Percentiles rank a stretch among this genome's conserved stretches.
phyloP scores from a whole-genome alignment of 1,140 invertebrate species.

The Hestina assimilis region DNA sequence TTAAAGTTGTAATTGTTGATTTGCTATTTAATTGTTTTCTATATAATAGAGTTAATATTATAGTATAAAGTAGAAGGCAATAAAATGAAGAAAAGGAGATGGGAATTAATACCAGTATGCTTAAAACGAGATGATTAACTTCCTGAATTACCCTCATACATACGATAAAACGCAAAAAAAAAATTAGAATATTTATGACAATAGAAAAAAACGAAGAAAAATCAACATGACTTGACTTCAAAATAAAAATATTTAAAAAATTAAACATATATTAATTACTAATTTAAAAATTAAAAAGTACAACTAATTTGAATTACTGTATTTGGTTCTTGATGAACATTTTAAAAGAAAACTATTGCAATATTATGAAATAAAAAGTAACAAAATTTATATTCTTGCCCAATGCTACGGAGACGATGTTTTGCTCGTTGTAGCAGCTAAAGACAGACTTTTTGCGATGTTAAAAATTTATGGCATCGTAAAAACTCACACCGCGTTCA shows the following conservation, averaged over 20 bases:
- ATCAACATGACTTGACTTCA: not conserved
- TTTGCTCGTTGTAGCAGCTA: constrained; percentile 37
- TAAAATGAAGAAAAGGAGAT: constrained; percentile 6
- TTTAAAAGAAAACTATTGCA: not conserved
- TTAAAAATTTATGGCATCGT: constrained; percentile 72
- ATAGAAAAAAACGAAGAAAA: not conserved
- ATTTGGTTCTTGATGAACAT: not conserved
- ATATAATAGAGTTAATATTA: not conserved
- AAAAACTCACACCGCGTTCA: constrained; percentile 56
- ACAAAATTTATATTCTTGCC: constrained; percentile 27
- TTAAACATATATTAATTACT: no score
- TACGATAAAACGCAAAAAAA: constrained; percentile 5
- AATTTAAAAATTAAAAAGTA: no score
- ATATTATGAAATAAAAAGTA: not conserved
- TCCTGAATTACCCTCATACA: constrained; percentile 12
- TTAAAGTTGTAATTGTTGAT: no score
- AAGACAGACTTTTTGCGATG: constrained; percentile 60
- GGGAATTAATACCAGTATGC: constrained; percentile 6
- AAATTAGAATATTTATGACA: constrained; percentile 2
- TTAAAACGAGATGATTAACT: not conserved
- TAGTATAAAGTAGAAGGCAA: not conserved
- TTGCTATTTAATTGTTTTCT: no score
- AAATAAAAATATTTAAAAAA: not conserved
- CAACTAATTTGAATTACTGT: no score
- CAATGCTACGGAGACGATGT: constrained; percentile 34